Evolutionary conservation across 2,888 invertebrate genomes (phyloP), one percentile per base, ranked within the genome.

Genomic region (Trisateles emortualis): DNA sequence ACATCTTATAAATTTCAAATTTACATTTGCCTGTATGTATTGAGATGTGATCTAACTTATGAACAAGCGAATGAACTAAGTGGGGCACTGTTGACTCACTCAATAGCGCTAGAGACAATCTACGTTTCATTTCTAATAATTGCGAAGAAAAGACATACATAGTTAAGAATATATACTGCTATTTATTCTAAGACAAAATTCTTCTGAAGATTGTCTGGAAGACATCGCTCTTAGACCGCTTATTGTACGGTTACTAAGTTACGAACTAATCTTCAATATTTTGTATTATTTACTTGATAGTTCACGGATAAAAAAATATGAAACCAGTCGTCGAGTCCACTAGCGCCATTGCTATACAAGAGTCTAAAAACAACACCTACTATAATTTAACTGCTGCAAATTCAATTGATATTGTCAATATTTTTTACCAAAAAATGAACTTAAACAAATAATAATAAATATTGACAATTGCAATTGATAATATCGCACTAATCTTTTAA

Each of bases 91-190:
- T 47, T 14, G 33, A 26, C 30, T 45, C 64, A 65, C 52, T 48
- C 56, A 50, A 56, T 60, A 57, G 64, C 3, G 64, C 65, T 53
- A 64, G 60, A 56, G 45, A 50, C 8, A 3, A 22, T 8, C 11
- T 39, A 39, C 1, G 8, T 17, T 17, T 17, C 10, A 8, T 17
- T 36, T 1, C 3, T 16, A 10, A n/a, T 19, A 19, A n/a, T 19
- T 9, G 22, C 39, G 22, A 39, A 11, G 22, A 26, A 26, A 26
- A 8, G 22, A 6, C 3, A 26, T 8, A 26, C 26, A n/a, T 26
- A 26, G 8, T 6, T 26, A 26, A 6, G 3, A 8, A 8, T 26
- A 26, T 26, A 6, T 22, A 2, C 3, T 19, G 19, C 19, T 3
- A 19, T n/a, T n/a, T n/a, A n/a, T n/a, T n/a, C n/a, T n/a, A n/a